Percentiles rank a stretch among this genome's conserved stretches.
Conservation (phyloP, 2,888 invertebrate genomes). For the Leptura quadrifasciata region DNA sequence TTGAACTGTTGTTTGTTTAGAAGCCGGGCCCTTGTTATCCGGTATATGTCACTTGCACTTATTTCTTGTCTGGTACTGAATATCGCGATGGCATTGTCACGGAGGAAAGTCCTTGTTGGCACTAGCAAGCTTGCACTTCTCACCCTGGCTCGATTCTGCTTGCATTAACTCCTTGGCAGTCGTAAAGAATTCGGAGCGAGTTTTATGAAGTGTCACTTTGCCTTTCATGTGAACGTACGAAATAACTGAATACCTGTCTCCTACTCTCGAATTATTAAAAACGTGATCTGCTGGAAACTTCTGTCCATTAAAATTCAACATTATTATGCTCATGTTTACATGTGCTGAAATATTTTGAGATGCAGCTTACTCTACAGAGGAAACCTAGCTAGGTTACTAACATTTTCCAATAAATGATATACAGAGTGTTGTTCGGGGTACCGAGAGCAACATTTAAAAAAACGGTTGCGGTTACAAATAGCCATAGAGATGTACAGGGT, state of each 20-base stretch:
- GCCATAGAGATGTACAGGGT: no score
- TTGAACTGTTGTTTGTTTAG: constrained; percentile 42
- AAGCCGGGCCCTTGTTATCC: constrained; percentile 32
- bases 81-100: constrained; percentile 2
- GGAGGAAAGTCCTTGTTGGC: neutral
- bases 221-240: neutral
- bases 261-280: neutral
- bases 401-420: no score
- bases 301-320: no score
- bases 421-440: no score
- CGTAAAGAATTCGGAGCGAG: neutral
- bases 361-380: no score
- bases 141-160: neutral
- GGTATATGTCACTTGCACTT: constrained; percentile 34
- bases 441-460: no score
- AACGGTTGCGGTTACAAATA: no score
- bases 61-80: constrained; percentile 9
- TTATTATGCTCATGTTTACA: no score
- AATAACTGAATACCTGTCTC: neutral
- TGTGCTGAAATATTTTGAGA: no score
- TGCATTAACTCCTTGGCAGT: neutral
- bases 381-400: no score
- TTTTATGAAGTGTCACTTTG: neutral
- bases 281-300: neutral
- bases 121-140: neutral